These are phyloP conservation scores for Thysanoteuthis rhombus DNA, from an alignment of 2,888 invertebrate genomes.

Conservation along the genomic window DNA sequence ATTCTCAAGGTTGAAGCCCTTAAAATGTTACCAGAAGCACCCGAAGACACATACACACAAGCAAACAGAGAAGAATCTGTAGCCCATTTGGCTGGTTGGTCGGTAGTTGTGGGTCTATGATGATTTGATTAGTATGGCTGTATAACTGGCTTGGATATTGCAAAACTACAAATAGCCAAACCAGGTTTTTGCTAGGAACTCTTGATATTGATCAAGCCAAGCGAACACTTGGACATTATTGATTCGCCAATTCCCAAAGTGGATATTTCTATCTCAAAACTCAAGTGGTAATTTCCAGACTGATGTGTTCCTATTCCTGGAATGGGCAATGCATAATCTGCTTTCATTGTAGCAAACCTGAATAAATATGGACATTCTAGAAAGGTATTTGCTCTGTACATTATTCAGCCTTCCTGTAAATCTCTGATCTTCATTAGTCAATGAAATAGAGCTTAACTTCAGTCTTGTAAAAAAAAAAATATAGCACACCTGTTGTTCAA, in stretches of 20 bases:
- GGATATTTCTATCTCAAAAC: neutral
- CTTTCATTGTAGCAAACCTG: neutral
- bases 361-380: neutral
- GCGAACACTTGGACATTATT: neutral
- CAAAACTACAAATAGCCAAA: neutral
- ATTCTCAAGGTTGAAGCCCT: no score
- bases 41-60: no score
- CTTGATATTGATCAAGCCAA: neutral
- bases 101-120: no score
- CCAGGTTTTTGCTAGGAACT: neutral
- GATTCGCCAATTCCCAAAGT: neutral
- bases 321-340: neutral
- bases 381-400: neutral
- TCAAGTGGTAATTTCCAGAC: conserved; percentile 12
- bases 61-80: no score
- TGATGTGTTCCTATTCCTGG: neutral
- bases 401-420: neutral
- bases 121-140: neutral
- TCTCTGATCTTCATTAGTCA: neutral
- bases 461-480: no score
- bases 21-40: no score
- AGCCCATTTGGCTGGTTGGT: no score
- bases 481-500: no score
- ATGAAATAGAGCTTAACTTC: neutral
- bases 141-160: neutral